phyloP scores from a whole-genome alignment of 2,797 vertebrate species.

The Hippopotamyrus pictus region DNA sequence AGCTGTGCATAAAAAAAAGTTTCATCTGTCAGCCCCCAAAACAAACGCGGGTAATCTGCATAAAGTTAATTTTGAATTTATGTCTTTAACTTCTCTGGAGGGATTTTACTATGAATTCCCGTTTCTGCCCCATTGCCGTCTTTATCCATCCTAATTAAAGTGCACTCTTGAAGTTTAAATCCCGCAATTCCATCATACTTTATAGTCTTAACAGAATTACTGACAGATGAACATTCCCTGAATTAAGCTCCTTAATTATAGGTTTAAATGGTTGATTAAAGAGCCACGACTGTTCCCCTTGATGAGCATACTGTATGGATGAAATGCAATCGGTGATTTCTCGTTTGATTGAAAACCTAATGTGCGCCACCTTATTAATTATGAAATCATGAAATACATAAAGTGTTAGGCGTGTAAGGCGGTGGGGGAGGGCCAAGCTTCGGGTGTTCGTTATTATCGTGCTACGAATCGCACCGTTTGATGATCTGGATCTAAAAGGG shows the following conservation, averaged over 20 bases:
- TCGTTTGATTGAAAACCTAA: constrained; percentile 15
- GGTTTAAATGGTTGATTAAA: constrained; percentile 22
- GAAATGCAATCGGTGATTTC: constrained; percentile 8
- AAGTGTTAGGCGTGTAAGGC: background rate
- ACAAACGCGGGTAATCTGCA: constrained; percentile 15
- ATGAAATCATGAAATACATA: constrained; percentile 9
- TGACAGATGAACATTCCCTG: constrained; percentile 15
- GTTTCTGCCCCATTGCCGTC: constrained; percentile 17
- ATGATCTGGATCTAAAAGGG: background rate
- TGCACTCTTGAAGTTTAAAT: constrained; percentile 20
- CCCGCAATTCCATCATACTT: constrained; percentile 21
- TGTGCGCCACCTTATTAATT: background rate
- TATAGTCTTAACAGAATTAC: constrained; percentile 21
- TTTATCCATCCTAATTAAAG: constrained; percentile 20
- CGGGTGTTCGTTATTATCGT: background rate
- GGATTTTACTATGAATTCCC: constrained; percentile 6
- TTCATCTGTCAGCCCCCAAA: constrained; percentile 8
- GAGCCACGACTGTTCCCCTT: constrained; percentile 3
- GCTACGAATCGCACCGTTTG: background rate
- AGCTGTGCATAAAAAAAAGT: background rate
- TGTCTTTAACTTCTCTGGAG: constrained; percentile 10
- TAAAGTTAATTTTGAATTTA: constrained; percentile 18
- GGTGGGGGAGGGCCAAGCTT: background rate
- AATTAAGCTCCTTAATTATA: constrained; percentile 18
- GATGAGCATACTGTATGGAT: constrained; percentile 18